Evolutionary conservation across 2,113 vertebrate species (phyloP), one percentile per base, ranked within the genome.

Genomic region (Cyprinodon brontotheroides): DNA sequence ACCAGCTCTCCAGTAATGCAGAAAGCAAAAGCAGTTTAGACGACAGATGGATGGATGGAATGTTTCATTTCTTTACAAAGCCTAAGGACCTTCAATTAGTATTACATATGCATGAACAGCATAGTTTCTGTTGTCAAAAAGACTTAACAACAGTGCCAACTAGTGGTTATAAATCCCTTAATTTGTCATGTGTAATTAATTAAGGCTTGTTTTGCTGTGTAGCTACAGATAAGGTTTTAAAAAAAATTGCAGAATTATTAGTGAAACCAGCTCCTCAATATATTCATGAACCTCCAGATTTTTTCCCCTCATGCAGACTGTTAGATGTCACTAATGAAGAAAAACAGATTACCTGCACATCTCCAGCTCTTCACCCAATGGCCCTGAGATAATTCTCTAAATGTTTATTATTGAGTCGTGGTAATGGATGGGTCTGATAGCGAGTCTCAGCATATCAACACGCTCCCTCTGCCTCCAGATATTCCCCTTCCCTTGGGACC

Each of bases 401-500:
- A 82, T 75, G 67, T 68, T 50, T n/a, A n/a, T n/a, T n/a, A n/a
- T n/a, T n/a, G n/a, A n/a, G n/a, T n/a, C n/a, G n/a, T n/a, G n/a
- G n/a, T n/a, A n/a, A n/a, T n/a, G n/a, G n/a, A n/a, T n/a, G n/a
- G 57, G 29, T 84, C 77, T 74, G 66, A 77, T 78, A 68, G 8
- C 1, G n/a, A 66, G 73, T 82, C 80, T 76, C 38, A 75, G 81
- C 71, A 74, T 60, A 74, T 64, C 62, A 72, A 61, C 74, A n/a
- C 73, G 63, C 75, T 72, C 57, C 63, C 62, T 68, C 77, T 48
- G 61, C 53, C 74, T 80, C 77, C 80, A 77, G 73, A 86, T 74
- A 80, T 70, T 67, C 70, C 68, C 78, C 68, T 73, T 47, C 84
- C 69, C 14, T 69, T 77, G 80, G 74, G 82, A 88, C n/a, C 63